Conservation (phyloP, 2,113 vertebrate species). For the Arizona elegans region DNA sequence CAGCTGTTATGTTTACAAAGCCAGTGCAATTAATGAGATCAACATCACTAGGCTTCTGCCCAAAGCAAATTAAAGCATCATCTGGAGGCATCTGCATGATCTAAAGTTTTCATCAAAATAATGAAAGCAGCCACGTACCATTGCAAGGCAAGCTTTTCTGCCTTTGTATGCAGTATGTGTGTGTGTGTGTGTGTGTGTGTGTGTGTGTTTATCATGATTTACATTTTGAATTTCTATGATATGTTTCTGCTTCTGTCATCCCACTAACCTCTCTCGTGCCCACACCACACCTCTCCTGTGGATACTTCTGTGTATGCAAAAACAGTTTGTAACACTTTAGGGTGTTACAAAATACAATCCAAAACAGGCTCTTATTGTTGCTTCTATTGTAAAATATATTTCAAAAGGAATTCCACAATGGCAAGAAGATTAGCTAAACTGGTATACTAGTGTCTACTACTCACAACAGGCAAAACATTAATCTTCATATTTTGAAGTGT, state of each 20-base stretch:
- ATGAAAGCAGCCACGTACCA: neutral
- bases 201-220: neutral
- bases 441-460: neutral
- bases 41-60: neutral
- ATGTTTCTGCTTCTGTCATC: neutral
- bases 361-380: neutral
- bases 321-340: neutral
- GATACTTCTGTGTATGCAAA: neutral
- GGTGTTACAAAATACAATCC: neutral
- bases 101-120: neutral
- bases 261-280: too few relatives aligned
- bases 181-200: neutral
- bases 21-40: neutral
- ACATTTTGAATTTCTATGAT: neutral
- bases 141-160: neutral
- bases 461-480: neutral
- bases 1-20: neutral
- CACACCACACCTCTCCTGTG: neutral
- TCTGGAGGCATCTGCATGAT: neutral
- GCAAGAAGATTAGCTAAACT: neutral
- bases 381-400: neutral
- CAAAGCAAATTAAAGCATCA: neutral
- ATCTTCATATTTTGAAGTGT: neutral
- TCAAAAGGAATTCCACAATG: neutral
- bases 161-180: neutral